Evolutionary conservation across 2,113 vertebrate species (phyloP), one percentile per base, ranked within the genome.

Genomic region (Urocynchramus pylzowi): DNA sequence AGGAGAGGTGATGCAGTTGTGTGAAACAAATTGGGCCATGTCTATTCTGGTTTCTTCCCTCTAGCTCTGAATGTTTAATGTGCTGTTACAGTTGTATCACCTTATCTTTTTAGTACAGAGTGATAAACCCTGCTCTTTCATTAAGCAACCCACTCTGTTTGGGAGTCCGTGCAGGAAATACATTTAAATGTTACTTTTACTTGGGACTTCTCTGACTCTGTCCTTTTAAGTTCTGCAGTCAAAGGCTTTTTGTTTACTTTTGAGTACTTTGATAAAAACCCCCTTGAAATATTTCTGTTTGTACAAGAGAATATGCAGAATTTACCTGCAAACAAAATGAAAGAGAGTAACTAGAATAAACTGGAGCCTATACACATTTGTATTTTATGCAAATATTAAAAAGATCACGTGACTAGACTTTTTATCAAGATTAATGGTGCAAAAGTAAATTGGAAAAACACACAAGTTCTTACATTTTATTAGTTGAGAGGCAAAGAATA

Each of bases 181-280:
- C 56, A 64, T 93, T 94, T 90, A 97, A 96, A 87, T 95, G 84
- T 89, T 94, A 57, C 74, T 94, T 95, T 94, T 87, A 84, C 74
- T 73, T 84, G 10, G 44, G 87, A 87, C 89, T 82, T 92, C 39
- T 87, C 56, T 71, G 68, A 49, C 47, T 80, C 41, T 84, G 54
- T 89, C 78, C 88, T 94, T 83, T 91, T 56, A 91, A 96, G 85
- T 88, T 49, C 52, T 91, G 56, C 52, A 84, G 56, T 91, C 47
- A 90, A 82, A 91, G 76, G 49, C 33, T 84, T 90, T 84, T 67
- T 94, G 44, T 97, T 96, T 96, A 79, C 92, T 85, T 94, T 86
- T 67, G 21, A 88, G 44, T 81, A 78, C 63, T 86, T 84, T 28
- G 79, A 93, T 97, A 74, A 90, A 90, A 81, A 47, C 1, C 4